These are phyloP conservation scores for Echinometra lucunter DNA, from an alignment of 53 echinoderm and acorn worm species.

Conservation along the genomic window DNA sequence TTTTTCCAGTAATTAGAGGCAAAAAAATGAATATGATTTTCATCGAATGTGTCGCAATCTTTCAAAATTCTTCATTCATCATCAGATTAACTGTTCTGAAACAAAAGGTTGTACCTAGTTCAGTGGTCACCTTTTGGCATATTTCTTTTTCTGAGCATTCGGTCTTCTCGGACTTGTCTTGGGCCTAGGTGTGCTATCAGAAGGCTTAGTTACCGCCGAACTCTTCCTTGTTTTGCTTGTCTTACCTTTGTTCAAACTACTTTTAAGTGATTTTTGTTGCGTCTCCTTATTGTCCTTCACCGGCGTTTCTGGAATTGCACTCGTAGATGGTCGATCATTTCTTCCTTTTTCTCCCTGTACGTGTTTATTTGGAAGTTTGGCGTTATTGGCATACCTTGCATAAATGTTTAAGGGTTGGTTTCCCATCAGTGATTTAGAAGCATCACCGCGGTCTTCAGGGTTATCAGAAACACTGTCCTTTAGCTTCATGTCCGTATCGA, in stretches of 20 bases:
- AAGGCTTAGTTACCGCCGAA: not conserved
- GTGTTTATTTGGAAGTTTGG: slow-evolving; percentile 55
- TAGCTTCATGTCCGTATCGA: not conserved
- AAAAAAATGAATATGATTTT: no score
- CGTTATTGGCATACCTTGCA: slow-evolving; percentile 49
- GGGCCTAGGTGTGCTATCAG: not conserved
- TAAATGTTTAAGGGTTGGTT: not conserved
- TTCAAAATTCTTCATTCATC: not conserved
- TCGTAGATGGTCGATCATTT: not conserved
- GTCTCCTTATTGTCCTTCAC: not conserved
- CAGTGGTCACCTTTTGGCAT: slow-evolving; percentile 10
- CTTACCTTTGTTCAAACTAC: not conserved
- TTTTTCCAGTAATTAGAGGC: no score
- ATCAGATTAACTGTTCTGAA: not conserved
- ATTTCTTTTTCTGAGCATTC: not conserved
- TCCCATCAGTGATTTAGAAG: not conserved
- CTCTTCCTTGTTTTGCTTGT: not conserved
- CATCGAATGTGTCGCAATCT: not conserved
- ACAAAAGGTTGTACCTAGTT: not conserved
- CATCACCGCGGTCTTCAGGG: not conserved
- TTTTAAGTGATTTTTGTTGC: not conserved
- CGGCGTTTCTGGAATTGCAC: not conserved
- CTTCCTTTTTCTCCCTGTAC: not conserved
- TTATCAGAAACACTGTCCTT: not conserved
- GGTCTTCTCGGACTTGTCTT: slow-evolving; percentile 14